Evolutionary conservation across 2,888 invertebrate genomes (phyloP).

Genomic region (Philopedon plagiatum): DNA sequence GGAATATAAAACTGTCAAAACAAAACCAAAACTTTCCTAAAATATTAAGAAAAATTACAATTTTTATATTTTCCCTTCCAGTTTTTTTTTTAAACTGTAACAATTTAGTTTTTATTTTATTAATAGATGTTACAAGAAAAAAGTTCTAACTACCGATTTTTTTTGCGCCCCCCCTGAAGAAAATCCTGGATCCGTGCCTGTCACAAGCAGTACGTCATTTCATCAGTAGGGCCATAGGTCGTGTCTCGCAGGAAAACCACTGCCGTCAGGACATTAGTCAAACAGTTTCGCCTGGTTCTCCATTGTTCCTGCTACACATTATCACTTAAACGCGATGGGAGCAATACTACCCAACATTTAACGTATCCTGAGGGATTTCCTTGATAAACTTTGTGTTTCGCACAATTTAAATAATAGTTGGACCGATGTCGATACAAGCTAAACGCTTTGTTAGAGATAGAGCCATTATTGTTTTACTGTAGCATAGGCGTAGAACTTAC

Average conservation of each 20-base stretch:
- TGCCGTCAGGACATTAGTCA: constrained; percentile 8
- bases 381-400: constrained; percentile 39
- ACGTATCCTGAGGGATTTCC: constrained; percentile 26
- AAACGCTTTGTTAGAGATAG: too few species aligned
- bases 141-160: too few species aligned
- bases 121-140: too few species aligned
- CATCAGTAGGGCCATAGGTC: constrained; percentile 8
- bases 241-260: constrained; percentile 7
- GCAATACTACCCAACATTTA: constrained; percentile 40
- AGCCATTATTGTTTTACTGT: too few species aligned
- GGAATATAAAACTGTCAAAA: too few species aligned
- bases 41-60: too few species aligned
- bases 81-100: too few species aligned
- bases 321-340: constrained; percentile 38
- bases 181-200: neutral
- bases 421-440: constrained; percentile 15
- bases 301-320: constrained; percentile 29
- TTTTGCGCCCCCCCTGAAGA: too few species aligned
- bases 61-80: too few species aligned
- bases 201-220: neutral
- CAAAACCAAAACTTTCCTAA: too few species aligned
- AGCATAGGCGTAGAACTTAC: too few species aligned
- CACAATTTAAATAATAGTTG: constrained; percentile 40
- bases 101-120: too few species aligned
- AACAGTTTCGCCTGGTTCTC: constrained; percentile 15